Conservation (phyloP, 1,140 invertebrate genomes). For the Artemia franciscana region DNA sequence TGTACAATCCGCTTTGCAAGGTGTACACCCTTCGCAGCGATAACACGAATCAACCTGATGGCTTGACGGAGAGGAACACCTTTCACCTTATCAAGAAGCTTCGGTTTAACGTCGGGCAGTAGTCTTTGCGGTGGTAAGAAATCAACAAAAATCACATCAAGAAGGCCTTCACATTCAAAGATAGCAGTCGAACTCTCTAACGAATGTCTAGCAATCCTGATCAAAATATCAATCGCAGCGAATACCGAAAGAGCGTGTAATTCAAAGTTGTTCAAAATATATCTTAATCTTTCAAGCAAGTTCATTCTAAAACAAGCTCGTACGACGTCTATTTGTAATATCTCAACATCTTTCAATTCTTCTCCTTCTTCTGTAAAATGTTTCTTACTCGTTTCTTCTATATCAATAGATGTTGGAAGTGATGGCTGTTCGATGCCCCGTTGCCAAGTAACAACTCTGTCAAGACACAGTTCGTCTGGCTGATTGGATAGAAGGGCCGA, state of each 20-base stretch:
- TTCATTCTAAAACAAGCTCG: conserved; percentile 47
- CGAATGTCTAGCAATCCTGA: conserved; percentile 21
- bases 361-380: conserved; percentile 28
- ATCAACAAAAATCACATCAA: conserved; percentile 5
- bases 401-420: conserved; percentile 24
- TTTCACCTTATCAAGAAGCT: conserved; percentile 12
- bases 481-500: conserved; percentile 43
- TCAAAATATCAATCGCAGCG: conserved; percentile 21
- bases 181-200: conserved; percentile 17
- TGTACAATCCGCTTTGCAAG: conserved; percentile 18
- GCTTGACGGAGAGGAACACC: conserved; percentile 19
- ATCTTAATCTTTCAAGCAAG: conserved; percentile 38
- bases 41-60: conserved; percentile 20
- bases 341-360: conserved; percentile 54
- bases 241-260: conserved; percentile 18
- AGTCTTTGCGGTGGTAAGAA: neutral
- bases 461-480: conserved; percentile 34
- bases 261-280: conserved; percentile 17
- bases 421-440: conserved; percentile 34
- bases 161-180: conserved; percentile 6
- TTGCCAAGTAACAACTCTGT: conserved; percentile 38
- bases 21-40: conserved; percentile 19
- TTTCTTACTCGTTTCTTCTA: conserved; percentile 24
- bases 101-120: neutral
- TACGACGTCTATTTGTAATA: conserved; percentile 40